Percentiles rank a stretch among this genome's conserved stretches.
These are phyloP conservation scores for Vireo altiloquus DNA, from an alignment of 2,113 vertebrate species.

Conservation along the genomic window DNA sequence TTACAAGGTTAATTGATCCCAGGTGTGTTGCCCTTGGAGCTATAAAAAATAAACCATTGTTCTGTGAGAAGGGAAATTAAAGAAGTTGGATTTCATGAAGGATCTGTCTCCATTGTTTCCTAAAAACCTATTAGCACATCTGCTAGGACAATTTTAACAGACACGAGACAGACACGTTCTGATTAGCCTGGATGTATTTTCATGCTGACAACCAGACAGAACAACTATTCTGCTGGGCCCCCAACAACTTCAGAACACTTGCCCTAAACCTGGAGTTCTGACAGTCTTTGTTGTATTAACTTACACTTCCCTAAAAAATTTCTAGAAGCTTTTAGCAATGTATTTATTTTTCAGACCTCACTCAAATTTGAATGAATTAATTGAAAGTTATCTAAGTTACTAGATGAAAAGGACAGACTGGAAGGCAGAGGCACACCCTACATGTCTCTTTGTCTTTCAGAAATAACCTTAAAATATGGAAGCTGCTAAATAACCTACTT, in stretches of 20 bases:
- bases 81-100: not conserved
- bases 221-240: not conserved
- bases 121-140: not conserved
- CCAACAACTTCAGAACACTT: not conserved
- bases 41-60: constrained; percentile 56
- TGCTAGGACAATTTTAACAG: not conserved
- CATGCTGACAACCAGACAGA: not conserved
- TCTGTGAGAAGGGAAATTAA: not conserved
- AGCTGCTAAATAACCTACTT: not conserved
- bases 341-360: not conserved
- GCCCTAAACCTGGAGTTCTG: not conserved
- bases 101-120: not conserved
- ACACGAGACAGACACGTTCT: not conserved
- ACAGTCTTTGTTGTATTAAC: not conserved
- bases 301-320: not conserved
- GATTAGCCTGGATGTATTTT: not conserved
- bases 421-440: not conserved
- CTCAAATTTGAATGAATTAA: not conserved
- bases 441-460: not conserved
- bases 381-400: not conserved
- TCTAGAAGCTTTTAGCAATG: not conserved
- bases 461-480: not conserved
- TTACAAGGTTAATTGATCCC: constrained; percentile 62
- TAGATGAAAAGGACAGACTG: not conserved
- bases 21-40: constrained; percentile 51